Base-by-base conservation (phyloP, 1,140 invertebrate species). In the Nasonia longicornis region DNA sequence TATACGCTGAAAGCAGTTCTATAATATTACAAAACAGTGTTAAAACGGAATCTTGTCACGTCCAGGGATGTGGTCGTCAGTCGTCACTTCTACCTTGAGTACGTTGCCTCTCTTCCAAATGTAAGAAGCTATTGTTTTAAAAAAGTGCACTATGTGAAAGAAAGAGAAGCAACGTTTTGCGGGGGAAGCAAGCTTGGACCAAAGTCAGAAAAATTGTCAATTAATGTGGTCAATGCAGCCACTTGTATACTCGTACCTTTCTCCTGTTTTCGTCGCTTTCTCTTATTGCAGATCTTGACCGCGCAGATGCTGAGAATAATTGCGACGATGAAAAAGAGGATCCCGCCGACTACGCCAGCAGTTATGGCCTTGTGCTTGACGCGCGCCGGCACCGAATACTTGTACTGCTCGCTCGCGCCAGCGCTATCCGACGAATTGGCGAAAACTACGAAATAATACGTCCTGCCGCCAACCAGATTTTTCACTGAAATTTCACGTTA, bases 201-300 rank as follows among this genome's bases (percentile, higher is more conserved):
- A 67, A 77, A 67, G 63, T 64, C 22, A 63, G 11, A 7, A 6
- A 63, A n/a, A 16, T 63, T 63, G 70, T 82, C 85, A 85, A 14
- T 48, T 14, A 48, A 48, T 3, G 45, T 16, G 45, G 14, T 3
- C 14, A 16, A 48, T 48, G 45, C 1, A 12, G 8, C 2, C 87
- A 79, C 80, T 87, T 45, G 84, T 31, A n/a, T 2, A 2, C 71
- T 84, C 31, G 31, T 93, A 98, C 97, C 97, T 96, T 98, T 98
- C 92, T 98, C 97, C 91, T 98, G 96, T 95, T 97, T 98, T 93
- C 96, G 95, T 91, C 97, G 93, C 91, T 98, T 98, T 88, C 97
- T 92, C 91, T 98, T 97, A 93, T 98, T 98, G 93, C 97, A 98
- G 90, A 98, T 97, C 93, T 98, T 98, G 86, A 98, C 97, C 85